Conservation (phyloP, 2,797 vertebrate genomes). For the Sebastes melanostomus region DNA sequence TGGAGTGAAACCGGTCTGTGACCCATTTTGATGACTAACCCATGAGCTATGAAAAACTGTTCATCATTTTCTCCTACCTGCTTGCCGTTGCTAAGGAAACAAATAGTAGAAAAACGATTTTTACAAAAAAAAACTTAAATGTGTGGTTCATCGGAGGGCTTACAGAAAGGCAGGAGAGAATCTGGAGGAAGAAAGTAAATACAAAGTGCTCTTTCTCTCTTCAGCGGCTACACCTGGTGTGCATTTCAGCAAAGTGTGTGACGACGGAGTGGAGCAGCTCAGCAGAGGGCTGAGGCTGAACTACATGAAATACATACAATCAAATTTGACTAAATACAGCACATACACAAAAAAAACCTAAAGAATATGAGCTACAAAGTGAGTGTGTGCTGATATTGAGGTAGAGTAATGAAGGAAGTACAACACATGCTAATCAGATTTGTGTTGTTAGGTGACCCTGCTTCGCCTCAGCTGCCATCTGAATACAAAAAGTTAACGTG, state of each 20-base stretch:
- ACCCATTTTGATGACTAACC: conserved; percentile 8
- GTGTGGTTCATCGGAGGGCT: background rate
- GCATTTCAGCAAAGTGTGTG: background rate
- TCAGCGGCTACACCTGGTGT: background rate
- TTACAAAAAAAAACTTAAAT: background rate
- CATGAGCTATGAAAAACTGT: background rate
- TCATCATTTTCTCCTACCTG: conserved; percentile 6
- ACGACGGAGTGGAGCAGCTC: background rate
- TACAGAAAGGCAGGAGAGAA: background rate
- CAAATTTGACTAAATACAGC: background rate
- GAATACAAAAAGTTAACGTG: background rate
- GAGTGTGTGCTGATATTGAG: background rate
- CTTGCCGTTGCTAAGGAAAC: conserved; percentile 19
- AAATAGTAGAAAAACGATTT: background rate
- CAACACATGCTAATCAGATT: conserved; percentile 35
- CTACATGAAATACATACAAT: background rate
- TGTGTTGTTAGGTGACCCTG: background rate
- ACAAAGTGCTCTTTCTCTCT: background rate
- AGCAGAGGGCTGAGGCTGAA: background rate
- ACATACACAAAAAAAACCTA: background rate
- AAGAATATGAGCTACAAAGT: background rate
- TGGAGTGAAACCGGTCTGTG: background rate
- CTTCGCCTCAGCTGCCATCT: background rate
- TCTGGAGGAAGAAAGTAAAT: background rate
- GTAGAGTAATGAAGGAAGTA: background rate